These are phyloP conservation scores for Leucopsar rothschildi DNA, from an alignment of 2,113 vertebrate species.

Conservation along the genomic window DNA sequence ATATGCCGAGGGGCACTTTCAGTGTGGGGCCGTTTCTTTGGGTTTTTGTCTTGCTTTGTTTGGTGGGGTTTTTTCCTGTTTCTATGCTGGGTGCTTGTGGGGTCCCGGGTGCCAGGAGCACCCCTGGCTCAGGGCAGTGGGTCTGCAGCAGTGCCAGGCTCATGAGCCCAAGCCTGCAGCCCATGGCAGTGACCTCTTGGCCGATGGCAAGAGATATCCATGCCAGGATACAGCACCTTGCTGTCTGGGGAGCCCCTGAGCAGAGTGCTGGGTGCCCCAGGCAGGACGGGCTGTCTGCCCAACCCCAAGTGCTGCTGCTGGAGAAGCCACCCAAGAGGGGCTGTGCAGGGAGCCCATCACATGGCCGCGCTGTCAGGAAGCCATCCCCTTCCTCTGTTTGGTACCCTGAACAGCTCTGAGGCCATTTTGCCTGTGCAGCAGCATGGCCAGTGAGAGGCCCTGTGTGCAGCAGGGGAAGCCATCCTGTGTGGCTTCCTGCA, in stretches of 20 bases:
- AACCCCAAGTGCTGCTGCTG: rapidly evolving
- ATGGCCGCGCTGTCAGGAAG: rapidly evolving
- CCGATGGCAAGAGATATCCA: rapidly evolving
- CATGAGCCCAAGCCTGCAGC: rapidly evolving
- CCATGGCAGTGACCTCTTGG: rapidly evolving
- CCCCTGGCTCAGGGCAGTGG: rapidly evolving
- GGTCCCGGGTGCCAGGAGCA: rapidly evolving
- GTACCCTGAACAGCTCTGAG: rapidly evolving
- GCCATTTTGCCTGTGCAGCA: background rate
- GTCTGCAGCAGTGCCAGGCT: background rate
- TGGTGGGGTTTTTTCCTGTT: too few species aligned
- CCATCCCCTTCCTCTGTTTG: background rate
- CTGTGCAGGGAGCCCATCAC: background rate
- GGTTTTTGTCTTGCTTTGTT: background rate
- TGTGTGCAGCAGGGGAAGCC: background rate
- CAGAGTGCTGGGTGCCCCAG: rapidly evolving
- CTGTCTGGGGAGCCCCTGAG: background rate
- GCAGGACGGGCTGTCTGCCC: rapidly evolving
- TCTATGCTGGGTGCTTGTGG: background rate
- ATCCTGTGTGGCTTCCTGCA: background rate
- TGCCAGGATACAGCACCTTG: rapidly evolving
- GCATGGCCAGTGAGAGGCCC: background rate
- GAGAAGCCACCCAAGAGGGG: rapidly evolving
- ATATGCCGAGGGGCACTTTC: rapidly evolving
- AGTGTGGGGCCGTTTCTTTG: background rate